These are phyloP conservation scores for Nothocercus julius DNA, from an alignment of 2,113 vertebrate species.

Conservation along the genomic window DNA sequence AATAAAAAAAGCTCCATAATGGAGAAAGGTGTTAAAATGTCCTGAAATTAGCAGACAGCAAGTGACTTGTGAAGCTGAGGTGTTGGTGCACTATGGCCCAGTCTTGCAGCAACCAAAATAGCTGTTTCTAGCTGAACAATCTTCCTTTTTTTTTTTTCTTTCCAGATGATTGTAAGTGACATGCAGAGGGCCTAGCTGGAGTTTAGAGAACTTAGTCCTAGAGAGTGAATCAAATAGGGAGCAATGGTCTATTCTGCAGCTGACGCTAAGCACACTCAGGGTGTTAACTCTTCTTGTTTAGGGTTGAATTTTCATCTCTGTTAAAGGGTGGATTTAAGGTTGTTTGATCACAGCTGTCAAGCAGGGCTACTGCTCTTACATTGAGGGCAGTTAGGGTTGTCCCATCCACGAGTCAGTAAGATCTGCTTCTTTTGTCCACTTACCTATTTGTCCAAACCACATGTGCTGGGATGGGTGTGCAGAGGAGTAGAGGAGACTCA, in stretches of 20 bases:
- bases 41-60: background rate
- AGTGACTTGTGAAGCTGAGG: background rate
- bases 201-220: background rate
- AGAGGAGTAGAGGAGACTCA: background rate
- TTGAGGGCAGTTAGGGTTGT: background rate
- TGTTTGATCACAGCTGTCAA: background rate
- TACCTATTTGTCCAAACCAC: background rate
- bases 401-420: background rate
- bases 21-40: background rate
- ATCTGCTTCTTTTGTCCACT: background rate
- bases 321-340: background rate
- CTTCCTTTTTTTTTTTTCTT: background rate
- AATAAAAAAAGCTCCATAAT: no score
- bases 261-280: background rate
- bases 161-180: background rate
- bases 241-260: background rate
- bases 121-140: background rate
- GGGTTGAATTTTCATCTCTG: background rate
- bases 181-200: background rate
- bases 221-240: rapidly evolving
- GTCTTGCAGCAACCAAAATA: rapidly evolving
- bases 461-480: background rate
- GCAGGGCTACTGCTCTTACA: background rate
- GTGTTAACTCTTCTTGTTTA: background rate
- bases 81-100: background rate